These are phyloP conservation scores for Ctenodactylus gundi DNA, from an alignment of 2,113 vertebrate genomes.

Conservation along the genomic window DNA sequence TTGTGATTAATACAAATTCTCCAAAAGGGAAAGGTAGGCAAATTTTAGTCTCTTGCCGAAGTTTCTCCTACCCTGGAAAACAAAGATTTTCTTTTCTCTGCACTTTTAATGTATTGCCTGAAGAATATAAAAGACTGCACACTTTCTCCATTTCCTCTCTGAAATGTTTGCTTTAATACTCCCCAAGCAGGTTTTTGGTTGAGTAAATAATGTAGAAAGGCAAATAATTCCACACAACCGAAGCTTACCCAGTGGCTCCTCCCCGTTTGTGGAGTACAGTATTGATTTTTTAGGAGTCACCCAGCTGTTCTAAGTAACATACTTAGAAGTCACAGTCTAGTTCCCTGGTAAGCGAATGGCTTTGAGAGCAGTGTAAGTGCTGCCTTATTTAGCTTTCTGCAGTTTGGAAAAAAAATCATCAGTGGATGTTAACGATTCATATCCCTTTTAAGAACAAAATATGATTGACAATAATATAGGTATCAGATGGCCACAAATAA, in stretches of 20 bases:
- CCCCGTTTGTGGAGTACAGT: neutral
- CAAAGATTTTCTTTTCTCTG: neutral
- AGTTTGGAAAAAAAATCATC: conserved; percentile 10
- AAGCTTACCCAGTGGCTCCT: conserved; percentile 57
- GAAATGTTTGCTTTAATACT: conserved; percentile 64
- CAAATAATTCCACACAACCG: conserved; percentile 31
- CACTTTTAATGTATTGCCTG: neutral
- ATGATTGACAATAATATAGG: neutral
- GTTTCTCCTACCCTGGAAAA: neutral
- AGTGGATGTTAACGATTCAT: neutral
- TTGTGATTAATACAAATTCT: conserved; percentile 41
- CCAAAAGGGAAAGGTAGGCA: neutral
- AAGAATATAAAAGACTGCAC: conserved; percentile 19
- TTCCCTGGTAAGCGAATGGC: neutral
- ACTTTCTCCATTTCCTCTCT: conserved; percentile 17
- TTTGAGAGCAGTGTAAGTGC: neutral
- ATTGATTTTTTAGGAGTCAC: conserved; percentile 68
- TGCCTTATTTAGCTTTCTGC: neutral
- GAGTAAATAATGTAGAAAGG: conserved; percentile 37
- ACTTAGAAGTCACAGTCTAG: neutral
- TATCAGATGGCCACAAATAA: neutral
- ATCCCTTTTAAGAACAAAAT: neutral
- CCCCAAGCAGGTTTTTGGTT: conserved; percentile 48
- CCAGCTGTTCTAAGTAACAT: conserved; percentile 26
- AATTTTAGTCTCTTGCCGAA: neutral